Conservation (phyloP, 2,888 invertebrate species). For the Periphyllus acericola region DNA sequence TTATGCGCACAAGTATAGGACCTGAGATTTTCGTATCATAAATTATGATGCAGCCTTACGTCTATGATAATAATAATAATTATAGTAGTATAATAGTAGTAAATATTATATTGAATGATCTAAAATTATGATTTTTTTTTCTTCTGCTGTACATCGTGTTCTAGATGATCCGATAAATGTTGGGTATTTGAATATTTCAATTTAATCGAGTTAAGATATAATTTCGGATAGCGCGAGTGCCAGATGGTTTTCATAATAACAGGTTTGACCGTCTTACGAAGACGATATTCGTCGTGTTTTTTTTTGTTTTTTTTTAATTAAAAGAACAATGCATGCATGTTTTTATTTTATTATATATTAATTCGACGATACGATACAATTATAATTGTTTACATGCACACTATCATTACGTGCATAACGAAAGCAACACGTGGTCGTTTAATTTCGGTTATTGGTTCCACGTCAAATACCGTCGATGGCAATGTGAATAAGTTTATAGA, state of each 20-base stretch:
- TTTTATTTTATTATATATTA: background rate
- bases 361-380: background rate
- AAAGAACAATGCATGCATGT: slow-evolving; percentile 14
- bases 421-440: background rate
- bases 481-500: background rate
- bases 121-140: background rate
- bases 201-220: slow-evolving; percentile 34
- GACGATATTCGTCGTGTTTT: background rate
- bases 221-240: background rate
- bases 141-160: background rate
- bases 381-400: background rate
- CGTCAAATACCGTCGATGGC: background rate
- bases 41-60: background rate
- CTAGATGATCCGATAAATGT: slow-evolving; percentile 9
- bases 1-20: background rate
- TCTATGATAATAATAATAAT: no score
- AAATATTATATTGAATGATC: background rate
- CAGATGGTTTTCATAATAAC: slow-evolving; percentile 38
- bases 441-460: background rate
- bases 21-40: background rate
- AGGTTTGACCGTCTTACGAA: background rate
- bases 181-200: slow-evolving; percentile 10
- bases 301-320: slow-evolving; percentile 23
- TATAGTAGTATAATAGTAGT: no score
- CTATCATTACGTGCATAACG: background rate